phyloP scores from a whole-genome alignment of 2,113 vertebrate species.

The Ochotona curzoniae region DNA sequence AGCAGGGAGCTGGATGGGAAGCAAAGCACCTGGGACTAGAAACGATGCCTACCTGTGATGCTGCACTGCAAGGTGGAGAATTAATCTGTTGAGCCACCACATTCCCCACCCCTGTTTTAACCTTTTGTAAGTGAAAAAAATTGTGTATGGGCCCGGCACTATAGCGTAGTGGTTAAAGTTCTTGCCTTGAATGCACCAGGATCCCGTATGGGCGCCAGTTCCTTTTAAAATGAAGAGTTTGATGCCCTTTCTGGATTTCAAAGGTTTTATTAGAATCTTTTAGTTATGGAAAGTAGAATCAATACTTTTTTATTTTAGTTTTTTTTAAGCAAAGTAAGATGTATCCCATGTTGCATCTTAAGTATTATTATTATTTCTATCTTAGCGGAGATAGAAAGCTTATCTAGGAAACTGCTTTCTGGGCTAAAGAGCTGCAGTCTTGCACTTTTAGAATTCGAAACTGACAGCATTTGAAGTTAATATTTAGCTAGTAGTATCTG shows the following conservation, averaged over 20 bases:
- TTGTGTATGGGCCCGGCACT: too few relatives aligned
- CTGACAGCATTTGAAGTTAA: background rate
- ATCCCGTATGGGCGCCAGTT: too few relatives aligned
- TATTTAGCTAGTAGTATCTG: conserved; percentile 1
- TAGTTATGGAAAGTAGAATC: conserved; percentile 5
- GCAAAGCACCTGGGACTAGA: too few relatives aligned
- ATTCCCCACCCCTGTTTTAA: too few relatives aligned
- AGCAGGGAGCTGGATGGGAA: too few relatives aligned
- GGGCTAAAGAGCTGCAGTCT: background rate
- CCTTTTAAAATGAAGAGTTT: background rate
- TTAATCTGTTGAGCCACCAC: too few relatives aligned
- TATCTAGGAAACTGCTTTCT: background rate
- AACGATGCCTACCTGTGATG: too few relatives aligned
- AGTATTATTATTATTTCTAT: background rate
- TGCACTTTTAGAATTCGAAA: background rate
- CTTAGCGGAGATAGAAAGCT: background rate
- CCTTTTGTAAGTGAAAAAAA: too few relatives aligned
- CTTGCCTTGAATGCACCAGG: too few relatives aligned
- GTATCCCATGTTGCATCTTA: background rate
- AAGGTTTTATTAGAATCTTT: background rate
- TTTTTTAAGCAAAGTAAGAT: background rate
- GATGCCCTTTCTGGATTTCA: background rate
- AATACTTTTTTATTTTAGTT: background rate
- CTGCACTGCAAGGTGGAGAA: too few relatives aligned
- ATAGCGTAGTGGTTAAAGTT: too few relatives aligned